Evolutionary conservation across 2,113 vertebrate species (phyloP), one percentile per base, ranked within the genome.

Genomic region (Gymnobelideus leadbeateri): DNA sequence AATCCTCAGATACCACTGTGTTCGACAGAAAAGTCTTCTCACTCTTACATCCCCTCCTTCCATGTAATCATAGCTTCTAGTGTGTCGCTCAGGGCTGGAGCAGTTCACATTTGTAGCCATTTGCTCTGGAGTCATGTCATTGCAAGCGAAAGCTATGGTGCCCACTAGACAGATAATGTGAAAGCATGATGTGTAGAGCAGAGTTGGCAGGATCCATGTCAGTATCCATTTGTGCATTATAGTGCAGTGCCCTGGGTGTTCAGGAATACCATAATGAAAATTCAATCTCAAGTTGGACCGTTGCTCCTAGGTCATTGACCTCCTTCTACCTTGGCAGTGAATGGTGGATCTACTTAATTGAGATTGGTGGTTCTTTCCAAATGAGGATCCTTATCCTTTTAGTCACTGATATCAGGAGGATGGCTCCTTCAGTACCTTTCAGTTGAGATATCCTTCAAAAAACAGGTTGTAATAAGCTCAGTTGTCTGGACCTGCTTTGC

Each of bases 151-250:
- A 98, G 99, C 99, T 98, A 99, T 97, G 96, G 99, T 99, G 98
- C 99, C 99, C 97, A 99, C 98, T 97, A 99, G 98, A 99, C 99
- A 99, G 98, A 99, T 97, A 95, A 99, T 98, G 96, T 99, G 99
- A 98, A 99, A 98, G 99, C 99, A 99, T 97, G 99, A 99, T 99
- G 99, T 99, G 98, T 99, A 99, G 98, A 99, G 99, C 99, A 99
- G 98, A 98, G 99, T 99, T 99, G 99, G 99, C 99, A 99, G 99
- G 99, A 99, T 99, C 99, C 99, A 99, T 99, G 98, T 99, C 98
- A 99, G 99, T 99, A 99, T 99, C 99, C 99, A 99, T 99, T 98
- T 99, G 99, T 98, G 99, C 99, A 99, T 99, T 99, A 99, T 99
- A 99, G 99, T 99, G 98, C 99, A 99, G 99, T 99, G 99, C 99